These are phyloP conservation scores for Dendronephthya gigantea DNA, from an alignment of 64 coral and sea anemone species.

Conservation along the genomic window DNA sequence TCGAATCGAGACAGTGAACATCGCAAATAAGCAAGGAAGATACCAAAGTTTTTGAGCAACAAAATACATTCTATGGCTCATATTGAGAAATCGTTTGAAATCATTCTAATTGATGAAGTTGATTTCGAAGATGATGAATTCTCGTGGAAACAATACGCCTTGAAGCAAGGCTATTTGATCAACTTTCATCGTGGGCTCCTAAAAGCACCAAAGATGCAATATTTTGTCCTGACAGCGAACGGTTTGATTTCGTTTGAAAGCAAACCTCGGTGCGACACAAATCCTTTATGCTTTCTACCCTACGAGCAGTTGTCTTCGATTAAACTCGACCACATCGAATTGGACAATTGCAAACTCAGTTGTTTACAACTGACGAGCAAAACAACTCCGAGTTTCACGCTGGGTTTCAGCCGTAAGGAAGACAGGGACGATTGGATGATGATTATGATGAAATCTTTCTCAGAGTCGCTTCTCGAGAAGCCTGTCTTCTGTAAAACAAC, in stretches of 20 bases:
- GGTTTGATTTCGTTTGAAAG: not conserved
- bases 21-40: no score
- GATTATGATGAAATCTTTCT: not conserved
- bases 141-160: not conserved
- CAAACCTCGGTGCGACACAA: not conserved
- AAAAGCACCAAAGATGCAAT: conserved; percentile 2
- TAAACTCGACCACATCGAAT: not conserved
- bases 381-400: not conserved
- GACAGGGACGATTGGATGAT: conserved; percentile 3
- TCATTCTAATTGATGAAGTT: not conserved
- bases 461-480: not conserved
- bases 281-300: not conserved
- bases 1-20: no score
- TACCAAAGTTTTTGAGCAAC: no score
- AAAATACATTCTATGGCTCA: no score
- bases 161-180: not conserved
- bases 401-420: not conserved
- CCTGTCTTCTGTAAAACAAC: not conserved
- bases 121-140: not conserved
- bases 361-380: not conserved
- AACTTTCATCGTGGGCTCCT: not conserved
- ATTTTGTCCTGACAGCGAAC: not conserved
- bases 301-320: not conserved
- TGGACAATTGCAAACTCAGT: not conserved
- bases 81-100: not conserved